These are phyloP conservation scores for Leuciscus idus DNA, from an alignment of 2,113 vertebrate species.

Conservation along the genomic window DNA sequence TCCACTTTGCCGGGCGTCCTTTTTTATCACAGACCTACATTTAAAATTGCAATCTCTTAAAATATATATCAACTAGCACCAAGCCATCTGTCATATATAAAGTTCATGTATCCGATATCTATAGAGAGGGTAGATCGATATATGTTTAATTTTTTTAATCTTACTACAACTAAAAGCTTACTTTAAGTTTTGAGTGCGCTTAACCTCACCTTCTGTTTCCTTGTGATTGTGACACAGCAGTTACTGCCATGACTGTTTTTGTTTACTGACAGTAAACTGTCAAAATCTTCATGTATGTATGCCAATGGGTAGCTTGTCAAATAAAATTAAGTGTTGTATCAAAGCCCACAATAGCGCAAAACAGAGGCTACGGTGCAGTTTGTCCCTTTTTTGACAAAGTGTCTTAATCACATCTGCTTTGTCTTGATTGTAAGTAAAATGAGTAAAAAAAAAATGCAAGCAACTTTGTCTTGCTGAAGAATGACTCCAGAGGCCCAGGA, in stretches of 20 bases:
- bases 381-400: background rate
- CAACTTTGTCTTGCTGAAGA: background rate
- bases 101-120: conserved; percentile 19
- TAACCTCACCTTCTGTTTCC: background rate
- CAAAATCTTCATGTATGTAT: background rate
- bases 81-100: conserved; percentile 47
- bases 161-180: background rate
- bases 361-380: background rate
- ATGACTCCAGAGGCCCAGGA: conserved; percentile 26
- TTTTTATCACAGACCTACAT: conserved; percentile 44
- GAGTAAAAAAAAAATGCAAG: background rate
- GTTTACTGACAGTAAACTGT: too few species aligned
- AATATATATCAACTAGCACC: conserved; percentile 43
- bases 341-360: background rate
- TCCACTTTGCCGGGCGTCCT: conserved; percentile 33
- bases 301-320: too few species aligned
- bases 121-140: background rate
- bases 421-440: conserved; percentile 21
- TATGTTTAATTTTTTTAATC: background rate
- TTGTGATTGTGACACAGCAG: background rate
- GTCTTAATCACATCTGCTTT: background rate
- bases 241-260: background rate
- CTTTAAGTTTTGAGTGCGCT: background rate
- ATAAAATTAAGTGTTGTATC: background rate
- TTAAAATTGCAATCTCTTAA: conserved; percentile 40